phyloP scores from a whole-genome alignment of 2,888 invertebrate genomes.

The Neoascia interrupta region DNA sequence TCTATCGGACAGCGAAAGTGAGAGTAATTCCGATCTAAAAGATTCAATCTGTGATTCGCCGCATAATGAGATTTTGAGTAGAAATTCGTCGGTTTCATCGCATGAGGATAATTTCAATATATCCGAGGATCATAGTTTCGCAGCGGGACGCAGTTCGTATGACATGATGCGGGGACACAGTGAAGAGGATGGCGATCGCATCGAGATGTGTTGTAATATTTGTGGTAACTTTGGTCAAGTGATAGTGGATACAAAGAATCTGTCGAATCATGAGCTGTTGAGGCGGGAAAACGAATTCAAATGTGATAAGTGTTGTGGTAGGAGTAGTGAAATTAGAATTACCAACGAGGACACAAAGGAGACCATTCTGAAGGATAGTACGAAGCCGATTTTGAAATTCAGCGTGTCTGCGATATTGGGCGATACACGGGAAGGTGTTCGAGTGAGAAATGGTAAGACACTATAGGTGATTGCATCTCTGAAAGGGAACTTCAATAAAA shows the following conservation, averaged over 20 bases:
- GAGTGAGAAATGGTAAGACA: conserved; percentile 79
- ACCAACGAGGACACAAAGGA: conserved; percentile 68
- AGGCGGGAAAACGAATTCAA: conserved; percentile 74
- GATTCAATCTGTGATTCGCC: conserved; percentile 73
- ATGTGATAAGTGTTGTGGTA: conserved; percentile 76
- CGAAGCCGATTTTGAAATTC: conserved; percentile 92
- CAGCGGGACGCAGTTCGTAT: conserved; percentile 58
- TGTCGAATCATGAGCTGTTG: conserved; percentile 72
- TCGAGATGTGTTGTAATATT: conserved; percentile 75
- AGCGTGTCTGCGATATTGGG: conserved; percentile 95
- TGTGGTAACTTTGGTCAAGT: conserved; percentile 75
- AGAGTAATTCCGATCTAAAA: conserved; percentile 73
- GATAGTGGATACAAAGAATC: conserved; percentile 72
- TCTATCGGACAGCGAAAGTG: conserved; percentile 71
- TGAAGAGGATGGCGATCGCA: conserved; percentile 70
- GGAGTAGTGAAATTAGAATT: conserved; percentile 58
- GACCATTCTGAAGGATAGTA: conserved; percentile 79
- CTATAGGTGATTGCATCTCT: no score
- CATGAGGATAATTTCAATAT: conserved; percentile 71
- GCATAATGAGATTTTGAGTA: conserved; percentile 75
- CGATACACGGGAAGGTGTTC: conserved; percentile 79
- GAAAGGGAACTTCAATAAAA: no score
- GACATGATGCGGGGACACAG: conserved; percentile 50
- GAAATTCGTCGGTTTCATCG: conserved; percentile 73
- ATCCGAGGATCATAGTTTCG: conserved; percentile 59